These are phyloP conservation scores for Brachylomia viminalis DNA, from an alignment of 2,888 invertebrate genomes.

Conservation along the genomic window DNA sequence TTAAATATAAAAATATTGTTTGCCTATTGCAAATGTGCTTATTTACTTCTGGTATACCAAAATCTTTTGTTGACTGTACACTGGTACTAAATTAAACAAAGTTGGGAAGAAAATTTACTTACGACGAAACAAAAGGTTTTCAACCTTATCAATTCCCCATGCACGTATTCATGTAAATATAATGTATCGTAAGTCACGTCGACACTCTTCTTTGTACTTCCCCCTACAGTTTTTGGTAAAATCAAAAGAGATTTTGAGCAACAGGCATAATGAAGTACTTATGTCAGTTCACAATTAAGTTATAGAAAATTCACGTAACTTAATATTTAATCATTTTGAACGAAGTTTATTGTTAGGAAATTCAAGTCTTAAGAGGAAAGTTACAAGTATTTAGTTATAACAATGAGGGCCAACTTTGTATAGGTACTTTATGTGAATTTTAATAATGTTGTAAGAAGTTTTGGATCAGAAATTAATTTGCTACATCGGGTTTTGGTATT, in stretches of 20 bases:
- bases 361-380: slow-evolving; percentile 60
- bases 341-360: slow-evolving; percentile 63
- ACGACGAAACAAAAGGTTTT: slow-evolving; percentile 25
- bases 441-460: slow-evolving; percentile 57
- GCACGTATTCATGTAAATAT: slow-evolving; percentile 25
- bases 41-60: not conserved
- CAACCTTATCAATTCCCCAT: slow-evolving; percentile 44
- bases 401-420: slow-evolving; percentile 53
- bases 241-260: slow-evolving; percentile 39
- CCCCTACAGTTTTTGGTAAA: slow-evolving; percentile 12
- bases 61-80: not conserved
- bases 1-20: no score
- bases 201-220: slow-evolving; percentile 9
- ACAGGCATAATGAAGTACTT: slow-evolving; percentile 57
- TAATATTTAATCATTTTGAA: slow-evolving; percentile 68
- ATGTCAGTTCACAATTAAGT: slow-evolving; percentile 55
- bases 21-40: no score
- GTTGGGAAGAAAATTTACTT: slow-evolving; percentile 28
- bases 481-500: not conserved
- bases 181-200: slow-evolving; percentile 12
- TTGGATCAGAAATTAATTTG: slow-evolving; percentile 32
- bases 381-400: slow-evolving; percentile 65
- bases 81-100: slow-evolving; percentile 23
- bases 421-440: slow-evolving; percentile 60
- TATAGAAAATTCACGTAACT: slow-evolving; percentile 64